Percentiles rank a stretch among this genome's conserved stretches.
These are phyloP conservation scores for Helostoma temminkii DNA, from an alignment of 2,797 vertebrate species.

Conservation along the genomic window DNA sequence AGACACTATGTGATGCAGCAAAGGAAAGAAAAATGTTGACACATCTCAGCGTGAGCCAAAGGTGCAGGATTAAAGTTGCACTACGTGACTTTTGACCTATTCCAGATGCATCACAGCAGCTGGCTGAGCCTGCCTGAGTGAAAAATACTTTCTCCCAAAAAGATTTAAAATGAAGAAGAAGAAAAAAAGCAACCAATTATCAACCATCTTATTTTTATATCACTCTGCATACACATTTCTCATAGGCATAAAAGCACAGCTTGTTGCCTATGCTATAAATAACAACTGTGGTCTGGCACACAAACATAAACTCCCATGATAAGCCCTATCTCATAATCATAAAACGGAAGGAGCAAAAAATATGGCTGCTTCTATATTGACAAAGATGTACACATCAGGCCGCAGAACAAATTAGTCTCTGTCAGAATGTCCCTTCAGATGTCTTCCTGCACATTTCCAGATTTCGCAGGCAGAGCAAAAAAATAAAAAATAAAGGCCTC, in stretches of 20 bases:
- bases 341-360: constrained; percentile 38
- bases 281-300: constrained; percentile 13
- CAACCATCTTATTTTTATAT: constrained; percentile 25
- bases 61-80: constrained; percentile 15
- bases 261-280: constrained; percentile 53
- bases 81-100: constrained; percentile 6
- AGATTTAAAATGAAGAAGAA: not conserved
- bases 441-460: constrained; percentile 62
- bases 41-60: constrained; percentile 18
- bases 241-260: constrained; percentile 35
- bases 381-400: constrained; percentile 60
- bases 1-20: not conserved
- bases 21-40: constrained; percentile 7
- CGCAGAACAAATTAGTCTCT: constrained; percentile 74
- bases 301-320: constrained; percentile 48
- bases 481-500: constrained; percentile 53
- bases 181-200: no score
- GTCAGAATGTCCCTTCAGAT: constrained; percentile 72
- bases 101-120: constrained; percentile 5
- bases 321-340: constrained; percentile 58
- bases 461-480: constrained; percentile 51
- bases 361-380: constrained; percentile 38
- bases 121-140: constrained; percentile 28
- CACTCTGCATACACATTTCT: constrained; percentile 14
- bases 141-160: not conserved